Conservation (phyloP, 1,140 invertebrate genomes). For the Diploscapter pachys region DNA sequence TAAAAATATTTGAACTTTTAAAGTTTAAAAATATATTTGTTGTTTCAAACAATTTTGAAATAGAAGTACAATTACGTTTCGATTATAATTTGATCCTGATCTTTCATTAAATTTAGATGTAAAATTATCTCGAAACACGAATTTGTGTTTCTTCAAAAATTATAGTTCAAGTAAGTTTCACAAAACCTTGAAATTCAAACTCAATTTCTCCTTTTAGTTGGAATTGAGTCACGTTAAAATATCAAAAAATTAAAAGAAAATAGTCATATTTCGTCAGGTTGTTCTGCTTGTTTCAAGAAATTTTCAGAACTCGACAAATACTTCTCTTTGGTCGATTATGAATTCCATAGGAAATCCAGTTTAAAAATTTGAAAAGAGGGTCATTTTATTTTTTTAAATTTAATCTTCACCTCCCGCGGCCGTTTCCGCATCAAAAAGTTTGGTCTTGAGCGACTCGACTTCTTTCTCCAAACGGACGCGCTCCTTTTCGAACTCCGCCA, state of each 20-base stretch:
- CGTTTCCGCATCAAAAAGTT: conserved; percentile 38
- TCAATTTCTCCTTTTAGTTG: not conserved
- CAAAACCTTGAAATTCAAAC: not conserved
- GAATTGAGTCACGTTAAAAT: conserved; percentile 11
- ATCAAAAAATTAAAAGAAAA: conserved; percentile 15
- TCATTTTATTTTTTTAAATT: too few species aligned
- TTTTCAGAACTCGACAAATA: too few species aligned
- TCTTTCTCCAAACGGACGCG: conserved; percentile 34
- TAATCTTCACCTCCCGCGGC: conserved; percentile 36
- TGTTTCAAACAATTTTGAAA: too few species aligned
- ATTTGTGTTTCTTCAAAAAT: conserved; percentile 22
- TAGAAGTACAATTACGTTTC: too few species aligned
- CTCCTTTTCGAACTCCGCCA: conserved; percentile 36
- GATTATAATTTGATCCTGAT: too few species aligned
- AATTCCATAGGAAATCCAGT: conserved; percentile 1
- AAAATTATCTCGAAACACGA: not conserved
- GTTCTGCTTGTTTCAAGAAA: too few species aligned
- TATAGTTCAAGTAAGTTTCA: not conserved
- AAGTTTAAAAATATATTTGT: too few species aligned
- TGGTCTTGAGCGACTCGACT: conserved; percentile 25
- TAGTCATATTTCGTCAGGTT: not conserved
- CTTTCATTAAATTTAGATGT: not conserved
- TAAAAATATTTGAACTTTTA: not conserved
- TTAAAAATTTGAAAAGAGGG: not conserved
- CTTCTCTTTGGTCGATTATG: not conserved